These are phyloP conservation scores for Vidua chalybeata DNA, from an alignment of 2,113 vertebrate species.

Conservation along the genomic window DNA sequence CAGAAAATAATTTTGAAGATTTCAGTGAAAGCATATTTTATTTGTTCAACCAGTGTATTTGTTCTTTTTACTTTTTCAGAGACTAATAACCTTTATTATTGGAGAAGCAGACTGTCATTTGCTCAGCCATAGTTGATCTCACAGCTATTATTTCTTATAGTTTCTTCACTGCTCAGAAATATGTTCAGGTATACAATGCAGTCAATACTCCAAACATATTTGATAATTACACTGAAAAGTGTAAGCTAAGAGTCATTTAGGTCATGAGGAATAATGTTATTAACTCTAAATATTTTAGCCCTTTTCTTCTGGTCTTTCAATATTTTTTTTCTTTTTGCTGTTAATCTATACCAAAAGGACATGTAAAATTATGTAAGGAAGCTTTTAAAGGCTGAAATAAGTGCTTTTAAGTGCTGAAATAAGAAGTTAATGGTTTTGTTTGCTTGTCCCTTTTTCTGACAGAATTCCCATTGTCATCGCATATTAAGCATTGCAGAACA, in stretches of 20 bases:
- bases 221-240: slow-evolving; percentile 1
- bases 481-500: background rate
- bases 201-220: background rate
- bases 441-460: background rate
- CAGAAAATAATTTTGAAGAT: background rate
- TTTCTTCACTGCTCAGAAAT: background rate
- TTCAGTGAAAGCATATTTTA: background rate
- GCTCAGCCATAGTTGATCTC: background rate
- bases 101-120: background rate
- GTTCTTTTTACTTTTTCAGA: background rate
- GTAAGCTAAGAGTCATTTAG: background rate
- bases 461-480: background rate
- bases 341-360: background rate
- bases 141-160: background rate
- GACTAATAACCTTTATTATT: background rate
- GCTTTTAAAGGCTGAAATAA: background rate
- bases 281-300: background rate
- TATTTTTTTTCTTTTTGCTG: background rate
- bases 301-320: background rate
- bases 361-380: background rate
- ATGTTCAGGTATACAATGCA: background rate
- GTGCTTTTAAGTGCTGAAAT: too few species aligned
- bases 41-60: background rate
- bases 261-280: background rate
- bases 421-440: background rate